Evolutionary conservation across 1,140 invertebrate genomes (phyloP), one percentile per base, ranked within the genome.

Genomic region (Pachypeltis micranthus): DNA sequence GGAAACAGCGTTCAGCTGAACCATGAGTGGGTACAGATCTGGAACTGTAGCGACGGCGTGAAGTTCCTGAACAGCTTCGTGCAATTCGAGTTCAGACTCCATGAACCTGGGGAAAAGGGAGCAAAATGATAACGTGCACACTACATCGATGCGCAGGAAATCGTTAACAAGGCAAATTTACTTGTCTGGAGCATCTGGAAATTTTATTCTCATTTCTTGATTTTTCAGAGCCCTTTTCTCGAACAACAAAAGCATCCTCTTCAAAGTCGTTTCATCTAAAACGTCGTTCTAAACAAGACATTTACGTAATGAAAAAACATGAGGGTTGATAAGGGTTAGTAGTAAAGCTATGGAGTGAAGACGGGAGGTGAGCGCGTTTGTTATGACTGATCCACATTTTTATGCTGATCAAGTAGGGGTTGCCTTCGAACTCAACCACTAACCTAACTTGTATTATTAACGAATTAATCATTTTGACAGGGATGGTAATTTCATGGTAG

Each of bases 131-230:
- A 10, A 10, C 16, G 31, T 10, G 31, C 7, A 39, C 4, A 19
- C 23, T 12, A 54, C 7, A 21, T 54, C 23, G 7, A 54, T 10
- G 23, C 21, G 14, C 7, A 21, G 7, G 7, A 54, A 7, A 21
- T 19, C 21, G 7, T 10, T 10, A 24, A 57, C 16, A 14, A 57
- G 27, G 14, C 21, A 39, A 21, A 69, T 69, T 73, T 76, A 86
- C 83, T 96, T 96, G 73, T 97, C 91, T 44, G 97, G 93, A 69
- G 90, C 85, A 75, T 98, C 96, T 1, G 94, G 90, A 78, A 94
- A 98, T 76, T 99, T 99, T 0, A 99, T 97, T 69, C 97, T 82
- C 86, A 97, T 93, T 78, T 99, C 96, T 73, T 96, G 89, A 74
- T 99, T 99, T 75, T 88, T 93, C 0, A 96, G 77, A 44, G 89